Evolutionary conservation across 2,113 vertebrate genomes (phyloP), one percentile per base, ranked within the genome.

Genomic region (Pterocles gutturalis): DNA sequence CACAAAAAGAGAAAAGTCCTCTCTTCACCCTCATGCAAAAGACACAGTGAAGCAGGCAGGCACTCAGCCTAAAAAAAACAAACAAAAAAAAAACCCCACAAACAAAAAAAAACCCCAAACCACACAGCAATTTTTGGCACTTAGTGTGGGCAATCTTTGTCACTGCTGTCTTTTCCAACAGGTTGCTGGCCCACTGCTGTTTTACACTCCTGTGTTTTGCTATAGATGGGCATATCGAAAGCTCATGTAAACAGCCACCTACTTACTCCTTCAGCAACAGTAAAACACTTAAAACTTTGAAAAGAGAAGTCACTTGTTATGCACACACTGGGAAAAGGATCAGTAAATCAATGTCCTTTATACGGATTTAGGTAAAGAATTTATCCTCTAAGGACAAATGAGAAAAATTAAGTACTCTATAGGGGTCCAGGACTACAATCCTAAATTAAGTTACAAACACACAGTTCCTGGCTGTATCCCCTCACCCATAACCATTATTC

Each of bases 101-200:
- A 41, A 41, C 41, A 72, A 62, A 65, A n/a, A 57, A 18, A 55
- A 85, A 89, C 8, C 41, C 41, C 41, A 65, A 26, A 43, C 41
- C 41, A 72, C 55, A 22, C 31, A 25, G 84, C 14, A 13, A 28
- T 90, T 97, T 95, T 95, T 97, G 97, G 97, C 96, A 96, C 78
- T 87, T 83, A 77, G 90, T 79, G 83, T 80, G 87, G 93, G 72
- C 83, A 94, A 93, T 87, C 46, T 94, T 97, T 96, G 92, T 93
- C 96, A 94, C 72, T 87, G 75, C 67, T 96, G 94, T 92, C 90
- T 96, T 97, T 97, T 92, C 96, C 93, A 95, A 95, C 93, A 96
- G 94, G 94, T 93, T 72, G 92, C 94, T 96, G 95, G 82, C 79
- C 94, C 69, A 34, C 34, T 91, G 87, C 69, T 91, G 67, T 61